Percentiles rank a stretch among this genome's conserved stretches.
Conservation (phyloP, 2,113 vertebrate species). For the Tapirus terrestris region DNA sequence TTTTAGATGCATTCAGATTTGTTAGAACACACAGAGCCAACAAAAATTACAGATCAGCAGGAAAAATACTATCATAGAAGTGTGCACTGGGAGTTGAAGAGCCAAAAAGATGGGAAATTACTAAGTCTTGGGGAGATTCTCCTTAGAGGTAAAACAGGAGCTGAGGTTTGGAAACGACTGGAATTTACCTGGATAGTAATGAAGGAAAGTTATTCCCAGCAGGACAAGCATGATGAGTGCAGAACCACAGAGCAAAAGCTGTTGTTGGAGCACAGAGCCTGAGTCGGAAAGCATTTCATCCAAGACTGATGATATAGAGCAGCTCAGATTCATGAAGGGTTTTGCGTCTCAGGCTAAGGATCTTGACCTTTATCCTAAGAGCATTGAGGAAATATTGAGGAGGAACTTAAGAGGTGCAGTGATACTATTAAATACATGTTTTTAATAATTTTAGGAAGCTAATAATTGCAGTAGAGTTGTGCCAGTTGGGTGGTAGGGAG, state of each 20-base stretch:
- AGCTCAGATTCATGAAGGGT: not conserved
- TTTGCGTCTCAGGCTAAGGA: not conserved
- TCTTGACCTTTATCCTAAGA: not conserved
- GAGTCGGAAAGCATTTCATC: not conserved
- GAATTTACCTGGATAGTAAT: not conserved
- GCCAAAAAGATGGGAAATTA: not conserved
- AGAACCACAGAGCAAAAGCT: not conserved
- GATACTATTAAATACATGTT: not conserved
- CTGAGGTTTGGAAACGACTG: not conserved
- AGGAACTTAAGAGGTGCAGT: not conserved
- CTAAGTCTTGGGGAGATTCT: not conserved
- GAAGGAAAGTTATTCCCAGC: not conserved
- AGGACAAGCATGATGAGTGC: not conserved
- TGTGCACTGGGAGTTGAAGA: not conserved
- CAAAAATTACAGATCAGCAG: not conserved
- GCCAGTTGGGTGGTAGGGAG: not conserved
- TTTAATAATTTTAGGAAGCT: not conserved
- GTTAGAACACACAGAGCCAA: not conserved
- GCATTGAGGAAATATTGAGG: not conserved
- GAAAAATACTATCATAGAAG: not conserved
- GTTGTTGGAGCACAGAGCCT: not conserved
- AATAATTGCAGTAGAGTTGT: not conserved
- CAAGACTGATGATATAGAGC: too few relatives aligned
- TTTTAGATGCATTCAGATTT: not conserved
- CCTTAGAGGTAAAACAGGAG: not conserved